Evolutionary conservation across 1,140 invertebrate species (phyloP).

Genomic region (Trichogramma pretiosum): DNA sequence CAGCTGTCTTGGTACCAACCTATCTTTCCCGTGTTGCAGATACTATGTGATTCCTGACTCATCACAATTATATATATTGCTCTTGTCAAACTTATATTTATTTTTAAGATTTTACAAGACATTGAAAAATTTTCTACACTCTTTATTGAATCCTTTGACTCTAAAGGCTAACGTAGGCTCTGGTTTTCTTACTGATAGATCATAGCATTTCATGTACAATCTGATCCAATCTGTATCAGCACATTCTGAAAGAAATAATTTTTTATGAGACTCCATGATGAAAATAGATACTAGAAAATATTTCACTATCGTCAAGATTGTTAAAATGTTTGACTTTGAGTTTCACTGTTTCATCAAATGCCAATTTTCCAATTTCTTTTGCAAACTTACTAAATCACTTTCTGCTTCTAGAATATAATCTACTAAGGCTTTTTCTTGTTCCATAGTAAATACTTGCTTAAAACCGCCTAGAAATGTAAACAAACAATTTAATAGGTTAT

Average conservation of each 20-base stretch:
- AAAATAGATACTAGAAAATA: not conserved
- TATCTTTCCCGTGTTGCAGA: slow-evolving; percentile 24
- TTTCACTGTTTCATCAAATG: not conserved
- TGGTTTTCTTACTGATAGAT: not conserved
- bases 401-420: not conserved
- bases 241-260: not conserved
- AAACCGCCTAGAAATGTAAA: too few species aligned
- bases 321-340: not conserved
- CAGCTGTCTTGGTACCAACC: slow-evolving; percentile 24
- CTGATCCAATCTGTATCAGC: not conserved
- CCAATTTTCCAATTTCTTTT: not conserved
- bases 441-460: not conserved
- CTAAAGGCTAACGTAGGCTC: not conserved
- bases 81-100: not conserved
- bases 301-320: not conserved
- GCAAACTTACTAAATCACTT: not conserved
- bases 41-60: not conserved
- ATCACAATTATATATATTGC: not conserved
- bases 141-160: not conserved
- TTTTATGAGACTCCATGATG: not conserved
- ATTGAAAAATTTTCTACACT: not conserved
- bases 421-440: not conserved
- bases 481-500: not conserved
- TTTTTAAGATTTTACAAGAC: not conserved
- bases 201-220: too few species aligned